These are phyloP conservation scores for Ennomos quercinarius DNA, from an alignment of 2,888 invertebrate species.

Conservation along the genomic window DNA sequence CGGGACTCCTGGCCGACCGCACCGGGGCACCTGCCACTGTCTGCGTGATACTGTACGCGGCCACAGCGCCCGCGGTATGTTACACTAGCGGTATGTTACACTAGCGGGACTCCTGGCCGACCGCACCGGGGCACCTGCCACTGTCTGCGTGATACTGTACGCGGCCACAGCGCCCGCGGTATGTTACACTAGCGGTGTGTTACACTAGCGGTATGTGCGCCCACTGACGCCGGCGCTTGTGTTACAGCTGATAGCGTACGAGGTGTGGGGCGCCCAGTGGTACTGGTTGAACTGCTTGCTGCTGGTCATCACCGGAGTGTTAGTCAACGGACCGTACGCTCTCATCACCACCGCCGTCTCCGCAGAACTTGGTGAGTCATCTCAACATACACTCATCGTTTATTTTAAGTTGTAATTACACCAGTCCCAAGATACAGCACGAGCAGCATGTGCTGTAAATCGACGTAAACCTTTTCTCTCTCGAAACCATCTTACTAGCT, in stretches of 20 bases:
- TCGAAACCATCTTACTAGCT: too few species aligned
- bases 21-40: too few species aligned
- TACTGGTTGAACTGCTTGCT: conserved; percentile 87
- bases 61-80: too few species aligned
- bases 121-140: conserved; percentile 92
- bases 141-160: conserved; percentile 94
- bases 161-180: conserved; percentile 93
- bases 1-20: too few species aligned
- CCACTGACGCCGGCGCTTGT: conserved; percentile 3
- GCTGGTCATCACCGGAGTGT: conserved; percentile 90
- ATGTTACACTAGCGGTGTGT: conserved; percentile 36
- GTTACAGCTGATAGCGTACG: conserved; percentile 92
- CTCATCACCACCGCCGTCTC: conserved; percentile 98
- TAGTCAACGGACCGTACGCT: conserved; percentile 98
- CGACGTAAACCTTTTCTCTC: too few species aligned
- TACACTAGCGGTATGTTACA: conserved; percentile 86
- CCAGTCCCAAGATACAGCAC: too few species aligned
- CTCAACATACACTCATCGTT: too few species aligned
- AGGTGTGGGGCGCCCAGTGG: conserved; percentile 88
- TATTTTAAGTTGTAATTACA: too few species aligned
- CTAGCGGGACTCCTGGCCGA: conserved; percentile 95
- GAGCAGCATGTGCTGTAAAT: too few species aligned
- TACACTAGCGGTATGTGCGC: too few species aligned
- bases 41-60: too few species aligned
- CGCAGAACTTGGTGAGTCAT: conserved; percentile 90